Percentiles rank a stretch among this genome's conserved stretches.
These are phyloP conservation scores for Denticeps clupeoides DNA, from an alignment of 2,797 vertebrate genomes.

Conservation along the genomic window DNA sequence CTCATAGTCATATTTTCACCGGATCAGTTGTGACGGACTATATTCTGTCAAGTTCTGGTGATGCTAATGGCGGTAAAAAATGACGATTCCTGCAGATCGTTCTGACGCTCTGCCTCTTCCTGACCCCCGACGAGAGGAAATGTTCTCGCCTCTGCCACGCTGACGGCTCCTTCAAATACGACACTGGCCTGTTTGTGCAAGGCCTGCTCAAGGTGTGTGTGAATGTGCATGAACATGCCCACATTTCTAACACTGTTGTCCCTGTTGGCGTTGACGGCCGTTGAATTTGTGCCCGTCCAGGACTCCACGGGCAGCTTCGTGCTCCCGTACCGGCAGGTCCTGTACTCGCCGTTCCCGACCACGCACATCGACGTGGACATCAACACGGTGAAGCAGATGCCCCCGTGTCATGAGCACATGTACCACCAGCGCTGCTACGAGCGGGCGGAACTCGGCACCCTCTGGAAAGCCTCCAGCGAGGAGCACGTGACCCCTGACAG, in stretches of 20 bases:
- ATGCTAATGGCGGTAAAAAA: no score
- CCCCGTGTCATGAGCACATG: constrained; percentile 89
- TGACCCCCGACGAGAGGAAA: constrained; percentile 82
- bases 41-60: no score
- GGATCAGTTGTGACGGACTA: no score
- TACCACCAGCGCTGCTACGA: constrained; percentile 91
- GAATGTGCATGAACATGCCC: not conserved
- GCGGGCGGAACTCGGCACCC: constrained; percentile 75
- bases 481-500: constrained; percentile 81
- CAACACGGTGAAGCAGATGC: constrained; percentile 95
- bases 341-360: constrained; percentile 88
- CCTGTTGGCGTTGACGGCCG: not conserved
- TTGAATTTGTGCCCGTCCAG: constrained; percentile 39
- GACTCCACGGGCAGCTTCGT: constrained; percentile 93
- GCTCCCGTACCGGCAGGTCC: constrained; percentile 89
- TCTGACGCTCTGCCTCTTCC: constrained; percentile 88
- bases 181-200: constrained; percentile 93
- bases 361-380: constrained; percentile 96
- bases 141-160: constrained; percentile 84
- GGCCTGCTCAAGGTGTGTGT: constrained; percentile 86
- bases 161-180: constrained; percentile 83
- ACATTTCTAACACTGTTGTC: not conserved
- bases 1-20: not conserved
- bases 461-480: constrained; percentile 86
- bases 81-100: constrained; percentile 76